A percentile compares a stretch with the other conserved stretches of the same genome.
Evolutionary conservation across 2,797 vertebrate genomes (phyloP).

Genomic region (Rhinatrema bivittatum): DNA sequence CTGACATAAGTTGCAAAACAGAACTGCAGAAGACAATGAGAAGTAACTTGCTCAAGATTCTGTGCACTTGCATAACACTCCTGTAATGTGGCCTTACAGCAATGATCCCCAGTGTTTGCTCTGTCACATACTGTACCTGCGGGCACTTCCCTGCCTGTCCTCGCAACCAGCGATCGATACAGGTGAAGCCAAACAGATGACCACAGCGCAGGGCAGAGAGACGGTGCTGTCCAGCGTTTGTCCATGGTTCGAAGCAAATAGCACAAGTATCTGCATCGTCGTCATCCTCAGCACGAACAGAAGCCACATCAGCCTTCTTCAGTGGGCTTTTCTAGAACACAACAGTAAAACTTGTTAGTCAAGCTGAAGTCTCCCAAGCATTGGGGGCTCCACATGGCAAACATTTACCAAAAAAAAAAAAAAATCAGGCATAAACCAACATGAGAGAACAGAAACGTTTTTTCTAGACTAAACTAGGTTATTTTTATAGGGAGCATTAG

Average conservation of each 20-base stretch:
- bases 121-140: conserved; percentile 62
- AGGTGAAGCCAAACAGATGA: conserved; percentile 85
- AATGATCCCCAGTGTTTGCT: not conserved
- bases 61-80: not conserved
- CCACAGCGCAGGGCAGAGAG: conserved; percentile 85
- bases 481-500: too few species aligned
- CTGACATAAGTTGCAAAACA: too few species aligned
- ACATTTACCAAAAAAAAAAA: too few species aligned
- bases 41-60: too few species aligned
- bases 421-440: not conserved
- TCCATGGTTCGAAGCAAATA: conserved; percentile 93
- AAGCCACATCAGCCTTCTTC: conserved; percentile 5
- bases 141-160: conserved; percentile 85
- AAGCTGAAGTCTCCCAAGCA: not conserved
- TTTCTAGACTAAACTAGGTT: too few species aligned
- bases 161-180: conserved; percentile 85
- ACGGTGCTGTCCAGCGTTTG: conserved; percentile 80
- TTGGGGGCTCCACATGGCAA: too few species aligned
- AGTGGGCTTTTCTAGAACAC: conserved; percentile 18
- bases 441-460: not conserved
- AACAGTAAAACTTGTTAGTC: not conserved
- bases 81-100: not conserved
- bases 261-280: conserved; percentile 76
- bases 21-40: too few species aligned
- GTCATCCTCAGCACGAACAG: conserved; percentile 34